These are phyloP conservation scores for Excalfactoria chinensis DNA, from an alignment of 2,113 vertebrate species.

Conservation along the genomic window DNA sequence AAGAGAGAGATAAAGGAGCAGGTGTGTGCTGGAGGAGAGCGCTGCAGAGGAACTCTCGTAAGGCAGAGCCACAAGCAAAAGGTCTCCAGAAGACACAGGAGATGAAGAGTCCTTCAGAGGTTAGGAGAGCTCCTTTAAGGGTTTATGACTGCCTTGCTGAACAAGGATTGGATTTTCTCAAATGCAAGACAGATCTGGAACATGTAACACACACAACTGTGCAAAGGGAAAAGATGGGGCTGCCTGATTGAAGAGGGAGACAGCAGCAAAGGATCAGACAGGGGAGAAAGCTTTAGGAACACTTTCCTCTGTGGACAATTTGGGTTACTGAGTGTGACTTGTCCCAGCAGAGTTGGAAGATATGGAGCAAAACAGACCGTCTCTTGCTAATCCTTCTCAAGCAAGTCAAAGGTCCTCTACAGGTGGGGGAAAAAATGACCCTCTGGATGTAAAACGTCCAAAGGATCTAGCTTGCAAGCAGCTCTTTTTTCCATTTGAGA, in stretches of 20 bases:
- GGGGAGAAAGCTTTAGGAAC: background rate
- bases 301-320: rapidly evolving
- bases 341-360: background rate
- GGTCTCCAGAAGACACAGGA: background rate
- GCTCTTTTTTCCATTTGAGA: background rate
- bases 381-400: background rate
- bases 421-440: too few relatives aligned
- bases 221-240: background rate
- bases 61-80: background rate
- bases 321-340: background rate
- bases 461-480: background rate
- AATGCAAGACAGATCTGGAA: background rate
- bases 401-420: background rate
- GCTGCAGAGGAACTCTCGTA: background rate
- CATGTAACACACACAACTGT: rapidly evolving
- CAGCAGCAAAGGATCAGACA: background rate
- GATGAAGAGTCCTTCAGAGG: background rate
- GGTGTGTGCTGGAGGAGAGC: background rate
- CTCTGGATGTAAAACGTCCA: background rate
- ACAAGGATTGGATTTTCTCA: background rate
- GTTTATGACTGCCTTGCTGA: background rate
- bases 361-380: background rate
- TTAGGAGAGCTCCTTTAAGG: background rate
- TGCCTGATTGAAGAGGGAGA: background rate
- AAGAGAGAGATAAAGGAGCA: conserved; percentile 47